phyloP scores from a whole-genome alignment of 2,888 invertebrate species.

The Euproctis similis region DNA sequence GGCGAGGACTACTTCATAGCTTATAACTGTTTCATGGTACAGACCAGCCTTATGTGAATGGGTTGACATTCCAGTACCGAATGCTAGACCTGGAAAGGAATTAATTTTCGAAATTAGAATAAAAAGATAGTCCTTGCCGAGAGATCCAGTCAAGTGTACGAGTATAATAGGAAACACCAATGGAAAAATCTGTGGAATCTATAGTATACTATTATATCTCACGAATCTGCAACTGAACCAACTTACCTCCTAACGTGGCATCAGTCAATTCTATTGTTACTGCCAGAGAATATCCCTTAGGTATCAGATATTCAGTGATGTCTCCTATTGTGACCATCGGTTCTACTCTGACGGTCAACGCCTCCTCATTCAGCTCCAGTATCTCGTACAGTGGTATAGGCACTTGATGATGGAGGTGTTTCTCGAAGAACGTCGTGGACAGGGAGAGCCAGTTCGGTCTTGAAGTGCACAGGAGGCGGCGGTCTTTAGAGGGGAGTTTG shows the following conservation, averaged over 20 bases:
- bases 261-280: conserved; percentile 82
- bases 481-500: conserved; percentile 50
- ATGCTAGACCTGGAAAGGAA: conserved; percentile 68
- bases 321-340: conserved; percentile 82
- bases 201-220: too few species aligned
- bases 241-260: conserved; percentile 78
- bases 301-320: conserved; percentile 78
- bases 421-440: conserved; percentile 80
- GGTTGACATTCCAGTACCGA: conserved; percentile 84
- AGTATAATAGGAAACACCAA: too few species aligned
- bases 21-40: conserved; percentile 79
- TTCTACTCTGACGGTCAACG: conserved; percentile 78
- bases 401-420: conserved; percentile 78
- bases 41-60: conserved; percentile 82
- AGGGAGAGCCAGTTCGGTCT: conserved; percentile 82
- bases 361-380: conserved; percentile 72
- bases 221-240: too few species aligned
- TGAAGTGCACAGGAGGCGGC: conserved; percentile 78
- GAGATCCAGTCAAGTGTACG: too few species aligned
- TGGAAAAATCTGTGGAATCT: too few species aligned
- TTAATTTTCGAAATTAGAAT: not conserved
- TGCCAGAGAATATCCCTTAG: conserved; percentile 79
- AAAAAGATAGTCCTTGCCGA: not conserved
- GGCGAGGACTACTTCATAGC: conserved; percentile 79
- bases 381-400: conserved; percentile 79